Evolutionary conservation across 2,797 vertebrate genomes (phyloP), one percentile per base, ranked within the genome.

Genomic region (Austrolebias charrua): DNA sequence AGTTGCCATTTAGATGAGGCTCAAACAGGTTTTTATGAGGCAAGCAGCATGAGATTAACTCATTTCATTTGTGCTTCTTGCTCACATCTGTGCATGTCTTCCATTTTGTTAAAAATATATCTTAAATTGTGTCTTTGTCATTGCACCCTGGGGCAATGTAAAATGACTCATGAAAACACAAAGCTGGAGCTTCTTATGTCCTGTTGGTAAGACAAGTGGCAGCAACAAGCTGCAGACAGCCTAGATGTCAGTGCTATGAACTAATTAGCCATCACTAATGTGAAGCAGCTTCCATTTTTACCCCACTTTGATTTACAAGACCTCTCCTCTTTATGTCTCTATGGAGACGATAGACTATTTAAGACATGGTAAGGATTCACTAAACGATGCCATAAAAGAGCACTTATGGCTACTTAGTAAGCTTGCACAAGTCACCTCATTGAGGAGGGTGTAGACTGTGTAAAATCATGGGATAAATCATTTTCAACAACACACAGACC

Each of bases 211-310:
- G 82, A 83, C 71, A 75, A 76, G 81, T 58, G 56, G 65, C 71
- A 72, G 52, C 66, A 70, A 62, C 4, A 1, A 69, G 50, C 40
- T 50, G 49, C 55, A 68, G 60, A 70, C 77, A 72, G 82, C 79
- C 67, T 72, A 81, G 85, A 65, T 75, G 35, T 74, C 78, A 69
- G 71, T 50, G 75, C 88, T 78, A 77, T 56, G 69, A 87, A 73
- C 85, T 92, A 90, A 91, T 92, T 92, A 90, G 80, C 87, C 86
- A 78, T 89, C 79, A 81, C 88, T 89, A 91, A 91, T 91, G 88
- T 74, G 81, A 76, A 80, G 81, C 77, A 65, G 79, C 79, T 77
- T 90, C 81, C 81, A 84, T 86, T 90, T 90, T 86, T 84, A 87
- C 75, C 42, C 66, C 76, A 20, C 66, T 72, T 73, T 89, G 85